phyloP scores from a whole-genome alignment of 2,113 vertebrate species.

The Phyllostomus discolor region DNA sequence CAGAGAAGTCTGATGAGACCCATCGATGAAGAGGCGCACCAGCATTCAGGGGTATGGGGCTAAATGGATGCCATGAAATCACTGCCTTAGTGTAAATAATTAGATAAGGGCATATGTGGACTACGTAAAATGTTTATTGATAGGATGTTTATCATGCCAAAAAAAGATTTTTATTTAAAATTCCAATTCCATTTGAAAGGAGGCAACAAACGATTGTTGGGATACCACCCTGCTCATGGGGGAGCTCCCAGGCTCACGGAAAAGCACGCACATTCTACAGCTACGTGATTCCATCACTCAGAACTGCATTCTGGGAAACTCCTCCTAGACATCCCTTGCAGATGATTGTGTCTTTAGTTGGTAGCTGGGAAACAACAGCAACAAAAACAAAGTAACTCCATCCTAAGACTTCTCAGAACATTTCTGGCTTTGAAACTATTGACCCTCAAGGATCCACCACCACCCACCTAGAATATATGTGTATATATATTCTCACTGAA shows the following conservation, averaged over 20 bases:
- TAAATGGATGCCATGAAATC: background rate
- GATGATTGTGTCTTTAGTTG: background rate
- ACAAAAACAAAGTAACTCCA: background rate
- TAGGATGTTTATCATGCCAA: slow-evolving; percentile 51
- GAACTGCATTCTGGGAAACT: slow-evolving; percentile 28
- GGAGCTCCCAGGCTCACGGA: background rate
- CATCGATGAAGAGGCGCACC: background rate
- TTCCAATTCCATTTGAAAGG: slow-evolving; percentile 60
- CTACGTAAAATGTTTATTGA: slow-evolving; percentile 55
- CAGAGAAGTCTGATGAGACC: background rate
- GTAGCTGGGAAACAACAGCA: background rate
- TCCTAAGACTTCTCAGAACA: background rate
- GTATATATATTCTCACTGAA: background rate
- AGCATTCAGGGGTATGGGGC: background rate
- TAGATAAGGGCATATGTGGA: background rate
- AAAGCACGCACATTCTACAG: slow-evolving; percentile 23
- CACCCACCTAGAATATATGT: background rate
- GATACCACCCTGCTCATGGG: slow-evolving; percentile 19
- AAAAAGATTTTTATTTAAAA: slow-evolving; percentile 65
- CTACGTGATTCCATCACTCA: background rate
- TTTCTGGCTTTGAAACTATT: background rate
- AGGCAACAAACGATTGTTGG: background rate
- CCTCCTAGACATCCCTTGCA: background rate
- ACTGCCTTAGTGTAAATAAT: background rate
- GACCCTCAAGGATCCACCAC: background rate